Evolutionary conservation across 2,797 vertebrate genomes (phyloP).

Genomic region (Sebastes iracundus): DNA sequence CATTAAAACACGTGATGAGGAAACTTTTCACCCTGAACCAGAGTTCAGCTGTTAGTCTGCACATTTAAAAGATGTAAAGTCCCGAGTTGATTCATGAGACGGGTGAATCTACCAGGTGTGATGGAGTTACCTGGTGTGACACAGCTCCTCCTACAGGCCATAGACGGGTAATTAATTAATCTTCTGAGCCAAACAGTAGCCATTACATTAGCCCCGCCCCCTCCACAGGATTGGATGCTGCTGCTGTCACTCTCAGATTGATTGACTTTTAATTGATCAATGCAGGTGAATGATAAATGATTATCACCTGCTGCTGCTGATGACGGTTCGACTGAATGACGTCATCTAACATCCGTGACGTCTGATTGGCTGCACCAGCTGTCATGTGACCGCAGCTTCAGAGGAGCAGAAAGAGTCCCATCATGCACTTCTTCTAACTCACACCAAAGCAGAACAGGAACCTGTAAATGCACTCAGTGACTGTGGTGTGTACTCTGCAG

Average conservation of each 20-base stretch:
- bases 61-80: not conserved
- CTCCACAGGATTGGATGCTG: not conserved
- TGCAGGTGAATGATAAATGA: not conserved
- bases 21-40: too few relatives aligned
- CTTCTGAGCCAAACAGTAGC: too few relatives aligned
- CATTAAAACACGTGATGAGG: not conserved
- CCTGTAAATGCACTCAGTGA: not conserved
- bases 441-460: constrained; percentile 33
- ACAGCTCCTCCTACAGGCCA: not conserved
- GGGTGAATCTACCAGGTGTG: not conserved
- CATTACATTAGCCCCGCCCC: not conserved
- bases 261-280: not conserved
- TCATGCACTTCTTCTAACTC: constrained; percentile 27
- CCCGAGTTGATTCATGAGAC: not conserved
- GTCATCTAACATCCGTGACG: too few relatives aligned
- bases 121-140: not conserved
- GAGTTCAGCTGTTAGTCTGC: not conserved
- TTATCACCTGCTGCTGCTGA: not conserved
- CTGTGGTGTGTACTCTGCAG: not conserved
- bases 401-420: constrained; percentile 20
- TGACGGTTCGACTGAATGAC: not conserved
- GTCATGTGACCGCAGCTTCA: constrained; percentile 38
- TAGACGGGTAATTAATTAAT: too few relatives aligned
- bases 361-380: not conserved
- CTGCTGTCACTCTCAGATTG: not conserved